Evolutionary conservation across 1,140 invertebrate species (phyloP).

Genomic region (Delia radicum): DNA sequence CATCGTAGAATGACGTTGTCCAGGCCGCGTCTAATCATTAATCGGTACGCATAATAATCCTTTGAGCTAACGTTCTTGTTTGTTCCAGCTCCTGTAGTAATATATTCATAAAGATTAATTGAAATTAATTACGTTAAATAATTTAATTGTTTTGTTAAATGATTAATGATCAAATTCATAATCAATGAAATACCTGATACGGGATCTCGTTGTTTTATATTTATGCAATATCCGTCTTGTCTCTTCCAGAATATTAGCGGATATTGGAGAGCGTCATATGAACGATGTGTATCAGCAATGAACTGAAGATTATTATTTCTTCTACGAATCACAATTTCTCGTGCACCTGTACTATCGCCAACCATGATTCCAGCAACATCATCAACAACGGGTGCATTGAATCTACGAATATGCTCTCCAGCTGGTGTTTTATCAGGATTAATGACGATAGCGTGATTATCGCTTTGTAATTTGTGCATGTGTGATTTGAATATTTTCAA

Average conservation of each 20-base stretch:
- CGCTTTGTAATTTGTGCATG: slow-evolving; percentile 43
- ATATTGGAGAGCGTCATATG: slow-evolving; percentile 56
- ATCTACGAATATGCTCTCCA: slow-evolving; percentile 52
- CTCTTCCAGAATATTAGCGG: slow-evolving; percentile 55
- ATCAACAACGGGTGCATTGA: slow-evolving; percentile 53
- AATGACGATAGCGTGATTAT: slow-evolving; percentile 49
- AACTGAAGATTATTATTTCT: slow-evolving; percentile 23
- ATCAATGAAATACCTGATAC: neutral
- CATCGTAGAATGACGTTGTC: slow-evolving; percentile 41
- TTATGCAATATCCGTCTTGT: slow-evolving; percentile 49
- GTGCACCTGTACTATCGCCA: slow-evolving; percentile 29
- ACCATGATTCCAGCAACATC: slow-evolving; percentile 55
- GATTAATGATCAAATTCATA: neutral
- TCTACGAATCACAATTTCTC: slow-evolving; percentile 9
- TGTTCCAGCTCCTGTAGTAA: slow-evolving; percentile 27
- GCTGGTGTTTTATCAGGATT: slow-evolving; percentile 51
- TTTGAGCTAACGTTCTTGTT: slow-evolving; percentile 52
- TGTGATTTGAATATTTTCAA: slow-evolving; percentile 48
- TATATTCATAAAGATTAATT: neutral
- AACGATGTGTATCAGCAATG: slow-evolving; percentile 33
- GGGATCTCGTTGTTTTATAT: slow-evolving; percentile 20
- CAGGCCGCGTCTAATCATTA: slow-evolving; percentile 50
- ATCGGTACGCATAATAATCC: slow-evolving; percentile 53
- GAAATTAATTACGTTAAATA: too few relatives aligned
- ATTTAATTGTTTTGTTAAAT: too few relatives aligned